Evolutionary conservation across 2,113 vertebrate species (phyloP).

Genomic region (Psilopogon haemacephalus): DNA sequence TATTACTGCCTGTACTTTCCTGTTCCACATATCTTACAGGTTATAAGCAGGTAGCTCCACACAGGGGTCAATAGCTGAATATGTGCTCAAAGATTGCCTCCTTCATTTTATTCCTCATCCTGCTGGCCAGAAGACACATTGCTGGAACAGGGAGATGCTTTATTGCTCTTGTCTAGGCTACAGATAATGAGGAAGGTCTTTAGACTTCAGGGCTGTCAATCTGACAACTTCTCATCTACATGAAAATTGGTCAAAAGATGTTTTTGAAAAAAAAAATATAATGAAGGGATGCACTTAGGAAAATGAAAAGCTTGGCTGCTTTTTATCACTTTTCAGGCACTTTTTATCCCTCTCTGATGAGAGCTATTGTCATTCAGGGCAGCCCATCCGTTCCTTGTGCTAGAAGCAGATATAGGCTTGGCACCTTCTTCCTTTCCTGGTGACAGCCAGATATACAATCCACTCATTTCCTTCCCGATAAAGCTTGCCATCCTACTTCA

Average conservation of each 20-base stretch:
- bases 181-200: slow-evolving; percentile 30
- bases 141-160: neutral
- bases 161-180: slow-evolving; percentile 19
- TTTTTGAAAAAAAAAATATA: slow-evolving; percentile 59
- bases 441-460: slow-evolving; percentile 43
- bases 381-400: slow-evolving; percentile 31
- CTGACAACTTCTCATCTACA: neutral
- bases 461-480: neutral
- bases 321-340: slow-evolving; percentile 50
- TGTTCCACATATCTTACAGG: neutral
- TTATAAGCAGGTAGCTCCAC: neutral
- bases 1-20: neutral
- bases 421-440: slow-evolving; percentile 35
- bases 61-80: neutral
- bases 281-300: slow-evolving; percentile 49
- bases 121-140: neutral
- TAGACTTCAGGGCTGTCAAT: slow-evolving; percentile 42
- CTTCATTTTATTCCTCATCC: neutral
- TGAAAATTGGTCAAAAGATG: slow-evolving; percentile 63
- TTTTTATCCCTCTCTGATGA: slow-evolving; percentile 52
- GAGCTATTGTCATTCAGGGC: slow-evolving; percentile 55
- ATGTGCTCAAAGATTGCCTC: neutral
- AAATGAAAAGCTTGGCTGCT: slow-evolving; percentile 50
- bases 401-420: slow-evolving; percentile 44
- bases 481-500: neutral